These are phyloP conservation scores for Nothoprocta pentlandii DNA, from an alignment of 2,113 vertebrate species.

Conservation along the genomic window DNA sequence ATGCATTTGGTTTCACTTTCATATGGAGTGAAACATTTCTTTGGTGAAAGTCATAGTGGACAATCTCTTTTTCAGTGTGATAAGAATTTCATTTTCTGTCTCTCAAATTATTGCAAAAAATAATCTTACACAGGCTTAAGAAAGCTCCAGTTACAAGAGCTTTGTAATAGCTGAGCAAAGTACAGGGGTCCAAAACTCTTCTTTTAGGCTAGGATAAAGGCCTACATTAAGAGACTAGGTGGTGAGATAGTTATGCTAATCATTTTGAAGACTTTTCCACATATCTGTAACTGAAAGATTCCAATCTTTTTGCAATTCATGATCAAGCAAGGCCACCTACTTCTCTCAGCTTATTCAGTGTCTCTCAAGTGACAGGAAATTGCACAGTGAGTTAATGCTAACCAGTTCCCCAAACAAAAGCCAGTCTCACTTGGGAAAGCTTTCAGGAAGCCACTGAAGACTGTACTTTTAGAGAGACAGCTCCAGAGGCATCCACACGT, in stretches of 20 bases:
- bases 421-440: conserved; percentile 27
- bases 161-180: background rate
- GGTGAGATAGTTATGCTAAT: background rate
- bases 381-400: conserved; percentile 28
- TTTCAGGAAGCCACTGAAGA: background rate
- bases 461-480: conserved; percentile 32
- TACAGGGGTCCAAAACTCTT: background rate
- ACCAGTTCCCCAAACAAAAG: conserved; percentile 38
- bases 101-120: background rate
- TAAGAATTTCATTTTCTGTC: background rate
- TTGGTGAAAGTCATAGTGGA: background rate
- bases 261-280: background rate
- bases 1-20: background rate
- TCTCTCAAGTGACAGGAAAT: conserved; percentile 51
- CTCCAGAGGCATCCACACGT: background rate
- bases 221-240: background rate
- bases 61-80: background rate
- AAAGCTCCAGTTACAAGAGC: background rate
- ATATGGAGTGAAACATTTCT: background rate
- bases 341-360: conserved; percentile 15
- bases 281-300: conserved; percentile 6
- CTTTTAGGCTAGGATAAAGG: background rate
- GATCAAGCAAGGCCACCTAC: conserved; percentile 30
- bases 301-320: background rate
- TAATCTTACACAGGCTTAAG: background rate